Conservation (phyloP, 2,888 invertebrate genomes). For the Pseudococcus jackbeardsleyi region DNA sequence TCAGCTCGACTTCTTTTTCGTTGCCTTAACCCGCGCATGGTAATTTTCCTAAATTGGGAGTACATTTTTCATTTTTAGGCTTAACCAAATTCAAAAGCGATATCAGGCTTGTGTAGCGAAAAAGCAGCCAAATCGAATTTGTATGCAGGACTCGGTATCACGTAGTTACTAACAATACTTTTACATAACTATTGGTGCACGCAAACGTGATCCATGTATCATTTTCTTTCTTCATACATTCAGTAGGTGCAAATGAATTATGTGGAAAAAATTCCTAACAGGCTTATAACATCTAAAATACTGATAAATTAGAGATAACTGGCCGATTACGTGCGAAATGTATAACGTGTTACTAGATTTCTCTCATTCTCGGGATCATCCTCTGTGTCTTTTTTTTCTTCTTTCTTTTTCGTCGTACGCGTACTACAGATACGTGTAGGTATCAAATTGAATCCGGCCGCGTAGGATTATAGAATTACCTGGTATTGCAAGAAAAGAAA, state of each 20-base stretch:
- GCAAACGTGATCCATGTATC: constrained; percentile 45
- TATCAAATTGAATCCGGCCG: not conserved
- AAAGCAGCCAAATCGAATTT: constrained; percentile 14
- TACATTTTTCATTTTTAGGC: constrained; percentile 45
- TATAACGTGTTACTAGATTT: constrained; percentile 11
- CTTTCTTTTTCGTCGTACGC: too few relatives aligned
- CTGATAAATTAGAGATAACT: constrained; percentile 47
- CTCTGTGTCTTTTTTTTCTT: too few relatives aligned
- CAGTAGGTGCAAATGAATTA: constrained; percentile 46
- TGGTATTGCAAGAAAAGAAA: not conserved
- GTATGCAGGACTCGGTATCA: constrained; percentile 33
- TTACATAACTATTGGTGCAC: constrained; percentile 51
- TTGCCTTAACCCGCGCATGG: not conserved
- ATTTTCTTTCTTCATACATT: constrained; percentile 12
- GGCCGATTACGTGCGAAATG: not conserved
- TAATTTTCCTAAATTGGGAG: constrained; percentile 47
- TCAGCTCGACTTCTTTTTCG: constrained; percentile 21
- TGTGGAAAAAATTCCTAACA: constrained; percentile 40
- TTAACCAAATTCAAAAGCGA: constrained; percentile 39
- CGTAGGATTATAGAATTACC: not conserved
- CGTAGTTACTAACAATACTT: constrained; percentile 50
- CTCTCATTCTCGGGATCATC: not conserved
- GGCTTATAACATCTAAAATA: constrained; percentile 27
- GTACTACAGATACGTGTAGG: not conserved
- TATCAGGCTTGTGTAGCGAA: not conserved